Base-by-base conservation (phyloP, 2,888 invertebrate species). In the Lamellibrachia columna region DNA sequence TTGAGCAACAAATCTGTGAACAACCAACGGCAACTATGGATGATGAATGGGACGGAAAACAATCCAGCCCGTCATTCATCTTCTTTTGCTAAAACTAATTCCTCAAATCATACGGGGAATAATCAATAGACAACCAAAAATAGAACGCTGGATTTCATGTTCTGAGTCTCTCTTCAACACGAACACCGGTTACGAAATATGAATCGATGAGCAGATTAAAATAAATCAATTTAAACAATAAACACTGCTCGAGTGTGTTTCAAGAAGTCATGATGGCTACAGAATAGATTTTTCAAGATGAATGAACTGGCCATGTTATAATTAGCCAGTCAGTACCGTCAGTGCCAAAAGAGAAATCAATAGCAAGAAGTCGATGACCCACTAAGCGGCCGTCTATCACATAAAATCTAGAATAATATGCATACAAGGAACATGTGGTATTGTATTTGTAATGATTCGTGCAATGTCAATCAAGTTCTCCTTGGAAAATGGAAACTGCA, bases 401-500 rank as follows among this genome's bases (percentile, higher is more conserved):
- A n/a, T 75, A 22, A 75, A 75, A 75, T 6, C 75, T n/a, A 22
- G 75, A 75, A 22, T 75, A 75, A 75, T 75, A 75, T 75, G 75
- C 22, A 75, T 75, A 75, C 40, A 75, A n/a, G 75, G n/a, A 75
- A 15, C 22, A 22, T 75, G n/a, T 15, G 15, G n/a, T 75, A 75
- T 22, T 15, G 75, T 75, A n/a, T 75, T 75, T 15, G 75, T 75
- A 22, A 75, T 75, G 75, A 75, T 75, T 75, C n/a, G 75, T n/a
- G 22, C 75, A 75, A 75, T 75, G 22, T 75, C n/a, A n/a, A 15
- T 22, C 22, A n/a, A 75, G 75, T 15, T 75, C 75, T 75, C 75
- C 75, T 75, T 75, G 75, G 75, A 75, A 75, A 75, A 22, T 75
- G n/a, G 75, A 75, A 75, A 75, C 75, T 75, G 75, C 75, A 75